Evolutionary conservation across 2,797 vertebrate species (phyloP).

Genomic region (Coregonus sp.): DNA sequence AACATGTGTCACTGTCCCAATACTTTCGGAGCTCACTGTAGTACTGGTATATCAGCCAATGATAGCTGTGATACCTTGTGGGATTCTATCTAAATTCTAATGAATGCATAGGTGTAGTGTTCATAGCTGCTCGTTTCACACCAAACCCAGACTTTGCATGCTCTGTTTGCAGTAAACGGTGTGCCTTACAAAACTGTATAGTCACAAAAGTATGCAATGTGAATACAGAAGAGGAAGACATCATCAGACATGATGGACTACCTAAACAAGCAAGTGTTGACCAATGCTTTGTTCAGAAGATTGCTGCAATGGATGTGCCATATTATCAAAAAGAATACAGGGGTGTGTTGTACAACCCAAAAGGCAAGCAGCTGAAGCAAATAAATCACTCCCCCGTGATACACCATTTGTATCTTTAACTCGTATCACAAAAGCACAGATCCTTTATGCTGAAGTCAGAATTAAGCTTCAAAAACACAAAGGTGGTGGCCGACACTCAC

Average conservation of each 20-base stretch:
- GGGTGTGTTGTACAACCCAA: background rate
- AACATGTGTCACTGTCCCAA: too few relatives aligned
- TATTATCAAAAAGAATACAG: background rate
- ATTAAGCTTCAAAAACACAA: background rate
- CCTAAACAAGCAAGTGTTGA: background rate
- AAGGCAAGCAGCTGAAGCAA: background rate
- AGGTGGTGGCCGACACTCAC: slow-evolving; percentile 71
- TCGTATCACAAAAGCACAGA: background rate
- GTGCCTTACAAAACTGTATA: background rate
- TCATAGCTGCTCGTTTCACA: background rate
- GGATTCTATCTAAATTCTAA: background rate
- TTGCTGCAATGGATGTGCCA: background rate
- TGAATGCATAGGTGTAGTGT: background rate
- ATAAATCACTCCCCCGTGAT: too few relatives aligned
- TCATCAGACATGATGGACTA: background rate
- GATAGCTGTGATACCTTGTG: background rate
- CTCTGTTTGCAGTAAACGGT: background rate
- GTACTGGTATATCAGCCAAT: background rate
- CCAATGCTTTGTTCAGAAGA: background rate
- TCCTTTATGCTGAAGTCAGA: slow-evolving; percentile 19
- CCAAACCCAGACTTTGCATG: background rate
- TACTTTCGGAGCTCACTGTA: too few relatives aligned
- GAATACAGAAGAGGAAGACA: background rate
- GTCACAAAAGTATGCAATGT: too few relatives aligned
- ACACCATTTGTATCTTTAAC: too few relatives aligned